Evolutionary conservation across 2,113 vertebrate genomes (phyloP).

Genomic region (Chloebia gouldiae): DNA sequence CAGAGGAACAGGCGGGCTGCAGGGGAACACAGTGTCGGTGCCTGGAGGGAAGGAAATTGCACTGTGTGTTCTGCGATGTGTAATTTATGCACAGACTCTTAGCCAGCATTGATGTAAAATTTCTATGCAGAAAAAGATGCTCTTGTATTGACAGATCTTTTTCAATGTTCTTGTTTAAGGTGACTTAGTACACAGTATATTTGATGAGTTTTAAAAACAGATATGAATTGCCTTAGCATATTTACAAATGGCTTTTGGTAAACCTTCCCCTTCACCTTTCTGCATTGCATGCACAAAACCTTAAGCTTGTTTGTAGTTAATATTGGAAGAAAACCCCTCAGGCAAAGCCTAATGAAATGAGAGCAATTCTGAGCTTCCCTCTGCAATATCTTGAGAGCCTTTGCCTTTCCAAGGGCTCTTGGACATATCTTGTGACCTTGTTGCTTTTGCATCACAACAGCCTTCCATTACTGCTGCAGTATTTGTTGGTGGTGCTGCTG

Average conservation of each 20-base stretch:
- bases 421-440: constrained; percentile 68
- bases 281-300: constrained; percentile 46
- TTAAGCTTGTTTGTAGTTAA: constrained; percentile 73
- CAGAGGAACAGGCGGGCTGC: constrained; percentile 58
- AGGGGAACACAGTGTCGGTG: constrained; percentile 50
- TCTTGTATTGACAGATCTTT: constrained; percentile 67
- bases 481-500: constrained; percentile 48
- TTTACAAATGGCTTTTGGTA: constrained; percentile 56
- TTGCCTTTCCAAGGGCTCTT: constrained; percentile 63
- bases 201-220: constrained; percentile 55
- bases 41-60: constrained; percentile 62
- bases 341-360: constrained; percentile 75
- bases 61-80: background rate
- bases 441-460: constrained; percentile 60
- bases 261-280: constrained; percentile 63
- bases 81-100: constrained; percentile 71
- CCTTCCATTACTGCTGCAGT: constrained; percentile 28
- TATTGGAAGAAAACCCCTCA: constrained; percentile 66
- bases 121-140: constrained; percentile 25
- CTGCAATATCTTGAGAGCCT: constrained; percentile 52
- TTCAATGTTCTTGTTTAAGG: constrained; percentile 60
- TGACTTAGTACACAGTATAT: constrained; percentile 46
- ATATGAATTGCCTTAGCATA: constrained; percentile 47
- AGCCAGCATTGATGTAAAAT: constrained; percentile 43
- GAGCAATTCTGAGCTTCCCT: constrained; percentile 66